Base-by-base conservation (phyloP, 2,797 vertebrate genomes). In the Phalloptychus januarius region DNA sequence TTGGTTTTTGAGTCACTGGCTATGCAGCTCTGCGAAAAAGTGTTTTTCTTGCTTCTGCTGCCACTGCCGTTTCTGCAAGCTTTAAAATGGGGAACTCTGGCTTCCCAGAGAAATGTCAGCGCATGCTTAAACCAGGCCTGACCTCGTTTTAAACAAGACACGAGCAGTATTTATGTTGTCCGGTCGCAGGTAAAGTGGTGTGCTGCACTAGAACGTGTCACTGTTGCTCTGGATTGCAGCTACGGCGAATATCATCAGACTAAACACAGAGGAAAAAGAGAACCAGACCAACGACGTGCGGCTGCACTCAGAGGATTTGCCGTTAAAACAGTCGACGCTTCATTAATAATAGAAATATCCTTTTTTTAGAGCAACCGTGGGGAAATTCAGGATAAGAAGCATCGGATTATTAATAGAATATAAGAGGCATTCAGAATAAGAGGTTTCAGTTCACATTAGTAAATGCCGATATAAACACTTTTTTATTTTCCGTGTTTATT, bases 81-180 rank as follows among this genome's bases (percentile, higher is more conserved):
- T 23, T 36, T 69, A 23, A 69, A 69, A 12, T 15, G 38, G 65
- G 40, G n/a, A 69, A 69, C 23, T 69, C 23, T 25, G 65, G 40
- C 65, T 69, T 69, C 25, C 10, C 65, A 23, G 36, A 67, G 36
- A 67, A 40, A 40, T 40, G 63, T 67, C 36, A 67, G 15, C 0
- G 63, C 63, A 12, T 67, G 36, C 63, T 67, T 67, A 23, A 67
- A 67, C 31, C 10, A 40, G 36, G 63, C 38, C 63, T 67, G 63
- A 40, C 63, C 33, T 67, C 36, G 23, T 67, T 67, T 67, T 38
- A 65, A 25, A 67, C 36, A 65, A 65, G 63, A 65, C 63, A 23
- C 20, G 20, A 67, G 11, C 2, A 67, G 10, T 67, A 40, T 67
- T 67, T 67, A 38, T 23, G 10, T 36, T 67, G 33, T 40, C 63